Percentiles rank a stretch among this genome's conserved stretches.
Conservation (phyloP, 1,140 invertebrate genomes). For the Brachystomella parvula region DNA sequence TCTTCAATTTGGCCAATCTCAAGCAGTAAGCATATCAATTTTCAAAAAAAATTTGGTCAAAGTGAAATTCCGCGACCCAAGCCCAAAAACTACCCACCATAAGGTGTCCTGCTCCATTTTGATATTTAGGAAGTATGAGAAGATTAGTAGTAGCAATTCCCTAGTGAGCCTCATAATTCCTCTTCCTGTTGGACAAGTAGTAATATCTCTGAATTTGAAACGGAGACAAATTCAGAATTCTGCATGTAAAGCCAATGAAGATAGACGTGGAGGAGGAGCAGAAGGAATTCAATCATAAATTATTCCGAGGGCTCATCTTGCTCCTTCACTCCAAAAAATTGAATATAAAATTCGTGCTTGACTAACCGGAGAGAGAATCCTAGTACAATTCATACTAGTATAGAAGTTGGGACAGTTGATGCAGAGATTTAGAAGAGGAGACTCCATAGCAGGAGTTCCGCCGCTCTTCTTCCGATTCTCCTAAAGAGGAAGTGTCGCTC, state of each 20-base stretch:
- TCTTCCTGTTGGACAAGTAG: too few species aligned
- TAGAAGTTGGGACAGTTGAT: constrained; percentile 2
- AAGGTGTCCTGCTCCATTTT: too few species aligned
- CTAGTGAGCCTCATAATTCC: too few species aligned
- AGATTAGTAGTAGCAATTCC: too few species aligned
- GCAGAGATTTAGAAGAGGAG: background rate
- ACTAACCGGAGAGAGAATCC: too few species aligned
- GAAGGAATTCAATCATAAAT: constrained; percentile 2
- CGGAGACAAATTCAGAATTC: too few species aligned
- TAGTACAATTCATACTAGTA: too few species aligned
- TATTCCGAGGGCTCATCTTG: background rate
- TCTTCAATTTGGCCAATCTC: constrained; percentile 38
- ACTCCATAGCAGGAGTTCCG: background rate
- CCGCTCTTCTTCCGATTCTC: background rate
- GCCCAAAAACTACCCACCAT: too few species aligned
- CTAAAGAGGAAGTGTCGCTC: constrained; percentile 19
- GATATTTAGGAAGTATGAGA: too few species aligned
- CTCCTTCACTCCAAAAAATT: background rate
- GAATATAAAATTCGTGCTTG: background rate
- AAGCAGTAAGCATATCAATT: constrained; percentile 35
- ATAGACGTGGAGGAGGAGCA: background rate
- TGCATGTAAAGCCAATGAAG: too few species aligned
- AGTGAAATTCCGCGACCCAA: too few species aligned
- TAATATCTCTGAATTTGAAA: too few species aligned
- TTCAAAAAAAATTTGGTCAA: constrained; percentile 9